These are phyloP conservation scores for Rhaphigaster nebulosa DNA, from an alignment of 2,888 invertebrate species.

Conservation along the genomic window DNA sequence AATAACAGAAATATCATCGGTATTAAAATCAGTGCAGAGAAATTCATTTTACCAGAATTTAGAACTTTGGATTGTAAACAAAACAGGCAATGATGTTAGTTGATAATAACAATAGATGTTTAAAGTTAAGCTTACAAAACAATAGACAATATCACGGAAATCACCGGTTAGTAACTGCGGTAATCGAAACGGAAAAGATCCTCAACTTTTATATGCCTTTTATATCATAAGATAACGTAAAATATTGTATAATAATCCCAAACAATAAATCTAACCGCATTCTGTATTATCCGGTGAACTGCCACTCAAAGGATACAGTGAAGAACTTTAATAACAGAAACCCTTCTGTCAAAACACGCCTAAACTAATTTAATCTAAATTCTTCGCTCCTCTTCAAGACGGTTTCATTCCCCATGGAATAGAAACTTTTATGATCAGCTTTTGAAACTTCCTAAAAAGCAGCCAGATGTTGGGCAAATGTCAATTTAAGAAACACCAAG, in stretches of 20 bases:
- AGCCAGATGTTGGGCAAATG: background rate
- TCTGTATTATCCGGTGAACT: background rate
- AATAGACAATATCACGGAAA: too few relatives aligned
- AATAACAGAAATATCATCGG: too few relatives aligned
- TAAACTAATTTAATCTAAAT: conserved; percentile 16
- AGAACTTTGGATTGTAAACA: too few relatives aligned
- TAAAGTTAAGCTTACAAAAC: too few relatives aligned
- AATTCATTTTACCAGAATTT: too few relatives aligned
- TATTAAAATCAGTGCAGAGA: too few relatives aligned
- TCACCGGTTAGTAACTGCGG: too few relatives aligned
- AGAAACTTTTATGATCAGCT: conserved; percentile 4
- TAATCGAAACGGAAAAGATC: too few relatives aligned
- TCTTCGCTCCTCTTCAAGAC: conserved; percentile 26
- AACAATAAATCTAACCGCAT: background rate
- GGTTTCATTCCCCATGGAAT: background rate
- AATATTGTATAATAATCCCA: background rate
- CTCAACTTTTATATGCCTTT: too few relatives aligned
- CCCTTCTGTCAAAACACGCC: conserved; percentile 2
- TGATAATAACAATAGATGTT: too few relatives aligned
- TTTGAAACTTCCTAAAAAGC: background rate
- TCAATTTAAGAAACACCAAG: background rate
- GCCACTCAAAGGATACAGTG: background rate
- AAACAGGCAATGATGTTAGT: too few relatives aligned
- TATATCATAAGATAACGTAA: too few relatives aligned
- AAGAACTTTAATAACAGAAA: conserved; percentile 14